A percentile compares a stretch with the other conserved stretches of the same genome.
Conservation (phyloP, 2,113 vertebrate genomes). For the Diadophis punctatus region DNA sequence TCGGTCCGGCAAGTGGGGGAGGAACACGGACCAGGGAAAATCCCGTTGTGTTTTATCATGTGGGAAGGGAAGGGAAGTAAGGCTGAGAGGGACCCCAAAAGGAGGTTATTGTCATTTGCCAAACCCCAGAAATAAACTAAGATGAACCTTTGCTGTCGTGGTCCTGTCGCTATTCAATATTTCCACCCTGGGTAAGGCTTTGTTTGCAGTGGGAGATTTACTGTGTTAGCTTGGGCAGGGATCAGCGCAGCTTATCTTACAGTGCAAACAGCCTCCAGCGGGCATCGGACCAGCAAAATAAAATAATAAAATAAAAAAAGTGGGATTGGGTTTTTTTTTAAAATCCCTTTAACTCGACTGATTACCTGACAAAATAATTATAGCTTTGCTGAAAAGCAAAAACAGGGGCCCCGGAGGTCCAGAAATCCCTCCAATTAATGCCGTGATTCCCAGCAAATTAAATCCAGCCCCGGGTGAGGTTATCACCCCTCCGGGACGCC, state of each 20-base stretch:
- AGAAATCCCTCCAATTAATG: constrained; percentile 58
- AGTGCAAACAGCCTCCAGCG: constrained; percentile 61
- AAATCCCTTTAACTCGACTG: constrained; percentile 51
- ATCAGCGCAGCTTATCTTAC: constrained; percentile 65
- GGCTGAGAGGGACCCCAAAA: background rate
- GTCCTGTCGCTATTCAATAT: constrained; percentile 66
- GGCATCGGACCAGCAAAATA: constrained; percentile 38
- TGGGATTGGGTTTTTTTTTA: background rate
- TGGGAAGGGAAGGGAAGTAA: background rate
- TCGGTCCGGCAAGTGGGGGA: background rate
- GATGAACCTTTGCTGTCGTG: constrained; percentile 59
- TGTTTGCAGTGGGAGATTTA: constrained; percentile 69
- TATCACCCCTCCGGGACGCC: constrained; percentile 28
- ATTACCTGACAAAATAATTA: constrained; percentile 63
- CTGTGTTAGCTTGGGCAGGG: constrained; percentile 67
- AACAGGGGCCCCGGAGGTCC: constrained; percentile 45
- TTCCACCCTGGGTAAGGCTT: constrained; percentile 65
- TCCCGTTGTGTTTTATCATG: constrained; percentile 17
- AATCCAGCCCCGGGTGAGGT: constrained; percentile 47
- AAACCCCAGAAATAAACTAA: constrained; percentile 60
- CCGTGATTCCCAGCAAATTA: constrained; percentile 53
- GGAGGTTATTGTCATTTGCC: constrained; percentile 32
- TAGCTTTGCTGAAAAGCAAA: constrained; percentile 52
- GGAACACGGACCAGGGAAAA: background rate
- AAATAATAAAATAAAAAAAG: too few species aligned